These are phyloP conservation scores for Percina caprodes DNA, from an alignment of 2,113 vertebrate genomes.

Conservation along the genomic window DNA sequence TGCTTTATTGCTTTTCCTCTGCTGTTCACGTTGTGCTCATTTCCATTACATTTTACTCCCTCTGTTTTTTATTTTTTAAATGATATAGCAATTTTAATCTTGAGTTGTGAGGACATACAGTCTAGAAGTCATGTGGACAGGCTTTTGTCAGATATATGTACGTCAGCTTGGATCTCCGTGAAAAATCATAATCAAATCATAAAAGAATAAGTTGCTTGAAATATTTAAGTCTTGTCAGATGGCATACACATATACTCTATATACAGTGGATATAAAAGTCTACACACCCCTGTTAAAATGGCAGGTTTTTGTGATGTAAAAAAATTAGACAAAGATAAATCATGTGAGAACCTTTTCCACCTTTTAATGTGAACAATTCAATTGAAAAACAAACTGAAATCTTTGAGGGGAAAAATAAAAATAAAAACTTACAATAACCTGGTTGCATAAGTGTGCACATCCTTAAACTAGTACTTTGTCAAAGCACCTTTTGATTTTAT, in stretches of 20 bases:
- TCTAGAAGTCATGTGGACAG: constrained; percentile 7
- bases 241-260: not conserved
- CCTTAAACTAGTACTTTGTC: too few species aligned
- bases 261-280: not conserved
- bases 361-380: too few species aligned
- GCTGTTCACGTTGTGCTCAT: not conserved
- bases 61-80: not conserved
- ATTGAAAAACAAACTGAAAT: too few species aligned
- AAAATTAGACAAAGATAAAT: too few species aligned
- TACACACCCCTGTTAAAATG: too few species aligned
- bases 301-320: too few species aligned
- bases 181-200: too few species aligned
- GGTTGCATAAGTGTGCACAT: too few species aligned
- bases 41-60: not conserved
- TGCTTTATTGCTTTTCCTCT: constrained; percentile 47
- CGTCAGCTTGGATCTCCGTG: not conserved
- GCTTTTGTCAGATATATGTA: constrained; percentile 10
- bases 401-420: too few species aligned
- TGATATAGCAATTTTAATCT: not conserved
- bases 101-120: not conserved
- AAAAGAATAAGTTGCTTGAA: not conserved
- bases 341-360: too few species aligned
- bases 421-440: too few species aligned
- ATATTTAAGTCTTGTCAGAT: not conserved
- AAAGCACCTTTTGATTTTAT: too few species aligned